These are phyloP conservation scores for Heliconius hortense DNA, from an alignment of 2,888 invertebrate genomes.

Conservation along the genomic window DNA sequence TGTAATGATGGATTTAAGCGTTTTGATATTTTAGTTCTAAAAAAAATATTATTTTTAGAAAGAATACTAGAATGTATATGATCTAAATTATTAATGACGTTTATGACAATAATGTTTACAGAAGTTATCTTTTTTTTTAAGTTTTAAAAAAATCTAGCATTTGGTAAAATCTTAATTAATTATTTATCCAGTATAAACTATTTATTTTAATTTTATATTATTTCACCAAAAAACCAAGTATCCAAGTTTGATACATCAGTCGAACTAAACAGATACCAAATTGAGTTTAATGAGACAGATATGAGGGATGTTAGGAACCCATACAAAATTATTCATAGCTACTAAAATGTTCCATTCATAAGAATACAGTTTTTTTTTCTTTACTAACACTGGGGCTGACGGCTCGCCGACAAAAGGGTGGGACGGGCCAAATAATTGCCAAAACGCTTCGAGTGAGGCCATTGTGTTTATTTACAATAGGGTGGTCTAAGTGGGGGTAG, in stretches of 20 bases:
- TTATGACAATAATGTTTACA: too few relatives aligned
- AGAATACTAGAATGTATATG: too few relatives aligned
- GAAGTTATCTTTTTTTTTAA: too few relatives aligned
- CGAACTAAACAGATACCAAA: conserved; percentile 70
- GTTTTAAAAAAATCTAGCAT: too few relatives aligned
- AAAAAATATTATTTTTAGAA: too few relatives aligned
- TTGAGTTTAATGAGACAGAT: conserved; percentile 79
- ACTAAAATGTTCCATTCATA: conserved; percentile 78
- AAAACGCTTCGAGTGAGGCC: conserved; percentile 79
- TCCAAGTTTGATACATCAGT: conserved; percentile 11
- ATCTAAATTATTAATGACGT: too few relatives aligned
- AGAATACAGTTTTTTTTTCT: conserved; percentile 60
- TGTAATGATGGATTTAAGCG: conserved; percentile 46
- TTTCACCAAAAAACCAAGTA: background rate
- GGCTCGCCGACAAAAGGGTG: conserved; percentile 79
- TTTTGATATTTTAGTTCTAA: conserved; percentile 58
- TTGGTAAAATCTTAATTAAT: background rate
- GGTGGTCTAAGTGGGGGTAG: conserved; percentile 80
- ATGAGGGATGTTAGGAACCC: conserved; percentile 74
- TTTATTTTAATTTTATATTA: background rate
- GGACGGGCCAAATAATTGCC: conserved; percentile 81
- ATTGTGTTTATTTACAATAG: conserved; percentile 80
- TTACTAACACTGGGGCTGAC: conserved; percentile 71
- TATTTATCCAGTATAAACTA: background rate
- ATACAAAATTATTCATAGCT: conserved; percentile 81